Evolutionary conservation across 2,888 invertebrate species (phyloP).

Genomic region (Drepana falcataria): DNA sequence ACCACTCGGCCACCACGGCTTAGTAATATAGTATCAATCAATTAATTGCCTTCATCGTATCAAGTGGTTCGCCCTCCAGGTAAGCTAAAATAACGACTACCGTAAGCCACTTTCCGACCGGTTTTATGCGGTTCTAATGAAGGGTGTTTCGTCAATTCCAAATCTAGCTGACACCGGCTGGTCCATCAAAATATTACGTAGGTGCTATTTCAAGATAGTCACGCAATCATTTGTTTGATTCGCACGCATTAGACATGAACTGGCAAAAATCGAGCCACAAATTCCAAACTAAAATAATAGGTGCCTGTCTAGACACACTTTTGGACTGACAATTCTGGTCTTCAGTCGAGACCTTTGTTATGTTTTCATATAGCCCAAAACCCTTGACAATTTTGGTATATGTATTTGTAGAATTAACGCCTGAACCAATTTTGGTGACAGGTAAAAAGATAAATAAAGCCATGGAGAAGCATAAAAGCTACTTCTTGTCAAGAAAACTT

Average conservation of each 20-base stretch:
- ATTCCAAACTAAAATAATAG: too few species aligned
- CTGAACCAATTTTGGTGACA: too few species aligned
- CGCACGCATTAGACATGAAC: background rate
- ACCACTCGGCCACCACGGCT: too few species aligned
- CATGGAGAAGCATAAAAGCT: too few species aligned
- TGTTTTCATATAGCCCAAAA: too few species aligned
- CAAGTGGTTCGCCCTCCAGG: slow-evolving; percentile 16
- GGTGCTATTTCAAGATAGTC: background rate
- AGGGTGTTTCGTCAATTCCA: slow-evolving; percentile 13
- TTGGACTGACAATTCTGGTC: too few species aligned
- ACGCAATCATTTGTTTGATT: background rate
- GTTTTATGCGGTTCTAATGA: slow-evolving; percentile 24
- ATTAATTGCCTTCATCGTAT: slow-evolving; percentile 25
- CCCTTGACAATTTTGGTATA: too few species aligned
- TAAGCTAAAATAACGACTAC: slow-evolving; percentile 17
- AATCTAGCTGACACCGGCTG: slow-evolving; percentile 16
- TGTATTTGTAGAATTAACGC: too few species aligned
- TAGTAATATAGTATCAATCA: slow-evolving; percentile 18
- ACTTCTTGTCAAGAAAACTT: too few species aligned
- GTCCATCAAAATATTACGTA: slow-evolving; percentile 7
- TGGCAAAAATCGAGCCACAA: background rate
- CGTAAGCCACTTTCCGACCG: slow-evolving; percentile 21
- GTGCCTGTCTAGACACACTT: too few species aligned
- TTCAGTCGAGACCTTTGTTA: too few species aligned
- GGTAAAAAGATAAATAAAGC: too few species aligned